These are phyloP conservation scores for Agelaius phoeniceus DNA, from an alignment of 2,113 vertebrate genomes.

Conservation along the genomic window DNA sequence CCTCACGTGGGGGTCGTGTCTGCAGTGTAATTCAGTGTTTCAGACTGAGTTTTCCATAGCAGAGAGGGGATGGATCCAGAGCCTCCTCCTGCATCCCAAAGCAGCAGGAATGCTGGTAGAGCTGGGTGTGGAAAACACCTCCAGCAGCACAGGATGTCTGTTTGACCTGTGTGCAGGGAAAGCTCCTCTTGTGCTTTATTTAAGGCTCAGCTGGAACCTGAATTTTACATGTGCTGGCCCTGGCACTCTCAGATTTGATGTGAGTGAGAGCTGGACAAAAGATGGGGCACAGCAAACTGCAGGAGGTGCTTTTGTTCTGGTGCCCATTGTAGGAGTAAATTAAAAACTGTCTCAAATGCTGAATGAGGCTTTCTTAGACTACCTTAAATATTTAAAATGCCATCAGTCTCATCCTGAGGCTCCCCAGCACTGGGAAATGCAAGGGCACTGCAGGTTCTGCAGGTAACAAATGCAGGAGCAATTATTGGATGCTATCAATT, in stretches of 20 bases:
- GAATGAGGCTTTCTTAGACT: not conserved
- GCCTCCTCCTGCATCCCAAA: not conserved
- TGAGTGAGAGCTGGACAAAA: not conserved
- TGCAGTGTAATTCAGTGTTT: not conserved
- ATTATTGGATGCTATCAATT: not conserved
- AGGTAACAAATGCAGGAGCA: not conserved
- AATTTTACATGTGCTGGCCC: not conserved
- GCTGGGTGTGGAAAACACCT: not conserved
- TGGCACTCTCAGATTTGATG: not conserved
- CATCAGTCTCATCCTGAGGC: not conserved
- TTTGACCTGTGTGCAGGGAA: not conserved
- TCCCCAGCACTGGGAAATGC: not conserved
- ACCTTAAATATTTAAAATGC: not conserved
- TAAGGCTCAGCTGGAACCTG: not conserved
- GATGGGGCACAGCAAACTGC: not conserved
- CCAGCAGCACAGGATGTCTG: not conserved
- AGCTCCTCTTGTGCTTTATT: not conserved
- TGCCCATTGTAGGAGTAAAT: not conserved
- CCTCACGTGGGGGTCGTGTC: rapidly evolving
- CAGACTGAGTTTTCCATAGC: rapidly evolving
- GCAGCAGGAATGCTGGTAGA: not conserved
- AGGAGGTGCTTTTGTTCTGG: rapidly evolving
- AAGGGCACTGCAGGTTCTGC: not conserved
- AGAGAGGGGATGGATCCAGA: not conserved
- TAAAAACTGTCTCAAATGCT: not conserved